These are phyloP conservation scores for Nineta flava DNA, from an alignment of 2,888 invertebrate genomes.

Conservation along the genomic window DNA sequence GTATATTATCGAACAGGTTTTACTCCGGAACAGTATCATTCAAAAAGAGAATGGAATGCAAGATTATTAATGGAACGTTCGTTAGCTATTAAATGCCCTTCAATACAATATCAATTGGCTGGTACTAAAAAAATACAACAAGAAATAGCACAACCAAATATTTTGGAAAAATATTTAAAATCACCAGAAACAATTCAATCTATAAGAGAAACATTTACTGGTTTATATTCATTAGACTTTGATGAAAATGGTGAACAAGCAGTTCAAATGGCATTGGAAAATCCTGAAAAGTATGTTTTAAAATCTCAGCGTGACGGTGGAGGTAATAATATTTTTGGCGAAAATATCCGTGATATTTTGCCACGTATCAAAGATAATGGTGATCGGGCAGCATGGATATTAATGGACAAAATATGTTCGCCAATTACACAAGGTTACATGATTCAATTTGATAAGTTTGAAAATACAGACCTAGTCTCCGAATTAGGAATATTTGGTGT, in stretches of 20 bases:
- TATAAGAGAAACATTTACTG: constrained; percentile 73
- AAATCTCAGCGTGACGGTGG: constrained; percentile 99
- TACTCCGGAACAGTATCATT: constrained; percentile 69
- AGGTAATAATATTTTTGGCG: constrained; percentile 84
- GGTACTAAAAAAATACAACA: constrained; percentile 96
- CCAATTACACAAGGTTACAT: constrained; percentile 67
- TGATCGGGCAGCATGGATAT: constrained; percentile 77
- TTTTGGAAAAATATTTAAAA: constrained; percentile 56
- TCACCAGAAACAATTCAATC: constrained; percentile 42
- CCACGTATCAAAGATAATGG: constrained; percentile 42
- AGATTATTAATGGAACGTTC: constrained; percentile 64
- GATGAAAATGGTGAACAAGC: constrained; percentile 64
- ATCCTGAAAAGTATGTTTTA: constrained; percentile 71
- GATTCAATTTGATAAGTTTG: constrained; percentile 42
- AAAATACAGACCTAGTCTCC: constrained; percentile 58
- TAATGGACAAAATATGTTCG: constrained; percentile 85
- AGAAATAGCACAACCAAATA: constrained; percentile 59
- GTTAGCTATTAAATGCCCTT: constrained; percentile 88
- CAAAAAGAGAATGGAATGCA: constrained; percentile 71
- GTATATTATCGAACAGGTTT: constrained; percentile 90
- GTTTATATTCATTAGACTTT: constrained; percentile 77
- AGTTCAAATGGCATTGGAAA: constrained; percentile 60
- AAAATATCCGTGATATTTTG: constrained; percentile 52
- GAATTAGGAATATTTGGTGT: constrained; percentile 94
- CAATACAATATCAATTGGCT: constrained; percentile 86